A percentile compares a stretch with the other conserved stretches of the same genome.
Conservation (phyloP, 2,888 invertebrate species). For the Phengaris alcon region DNA sequence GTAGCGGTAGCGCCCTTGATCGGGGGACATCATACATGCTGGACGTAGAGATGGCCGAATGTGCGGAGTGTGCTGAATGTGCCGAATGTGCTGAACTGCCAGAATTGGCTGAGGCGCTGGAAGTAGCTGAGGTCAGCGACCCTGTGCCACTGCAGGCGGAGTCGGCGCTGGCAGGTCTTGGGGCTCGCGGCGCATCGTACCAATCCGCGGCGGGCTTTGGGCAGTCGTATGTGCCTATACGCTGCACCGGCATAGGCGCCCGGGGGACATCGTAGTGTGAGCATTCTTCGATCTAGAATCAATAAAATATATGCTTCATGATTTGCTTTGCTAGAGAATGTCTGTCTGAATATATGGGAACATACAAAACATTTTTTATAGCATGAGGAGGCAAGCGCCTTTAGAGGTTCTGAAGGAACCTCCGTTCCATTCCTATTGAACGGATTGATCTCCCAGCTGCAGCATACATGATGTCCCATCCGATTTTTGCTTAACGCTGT, state of each 20-base stretch:
- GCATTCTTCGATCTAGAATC: conserved; percentile 69
- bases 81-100: conserved; percentile 48
- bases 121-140: conserved; percentile 70
- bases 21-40: conserved; percentile 74
- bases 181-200: conserved; percentile 73
- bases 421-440: too few relatives aligned
- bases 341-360: too few relatives aligned
- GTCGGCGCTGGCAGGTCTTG: conserved; percentile 78
- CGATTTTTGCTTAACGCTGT: too few relatives aligned
- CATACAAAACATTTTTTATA: too few relatives aligned
- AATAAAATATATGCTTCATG: neutral
- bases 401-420: too few relatives aligned
- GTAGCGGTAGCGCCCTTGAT: conserved; percentile 67
- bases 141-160: conserved; percentile 78
- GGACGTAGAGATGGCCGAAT: conserved; percentile 68
- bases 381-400: too few relatives aligned
- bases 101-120: conserved; percentile 72
- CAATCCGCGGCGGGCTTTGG: conserved; percentile 66
- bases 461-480: too few relatives aligned
- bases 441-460: too few relatives aligned
- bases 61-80: conserved; percentile 66
- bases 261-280: conserved; percentile 75
- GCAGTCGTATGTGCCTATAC: conserved; percentile 84
- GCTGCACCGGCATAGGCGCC: conserved; percentile 79
- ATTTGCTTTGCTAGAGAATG: too few relatives aligned